These are phyloP conservation scores for Diorhabda sublineata DNA, from an alignment of 1,140 invertebrate species.

Conservation along the genomic window DNA sequence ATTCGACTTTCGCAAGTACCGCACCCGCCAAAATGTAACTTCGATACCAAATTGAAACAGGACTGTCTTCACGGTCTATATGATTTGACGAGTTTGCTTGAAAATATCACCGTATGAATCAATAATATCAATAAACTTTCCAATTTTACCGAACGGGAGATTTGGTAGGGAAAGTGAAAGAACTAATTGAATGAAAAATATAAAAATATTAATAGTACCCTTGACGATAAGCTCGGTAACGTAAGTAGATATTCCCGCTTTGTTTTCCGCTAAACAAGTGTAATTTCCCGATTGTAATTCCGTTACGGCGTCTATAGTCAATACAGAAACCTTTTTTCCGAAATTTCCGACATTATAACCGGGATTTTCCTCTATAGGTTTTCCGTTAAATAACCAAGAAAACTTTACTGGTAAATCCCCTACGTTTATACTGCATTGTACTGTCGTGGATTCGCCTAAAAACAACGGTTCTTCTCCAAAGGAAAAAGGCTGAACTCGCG, in stretches of 20 bases:
- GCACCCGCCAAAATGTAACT: too few species aligned
- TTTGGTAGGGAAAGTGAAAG: too few species aligned
- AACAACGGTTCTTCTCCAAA: slow-evolving; percentile 54
- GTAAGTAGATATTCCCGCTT: slow-evolving; percentile 63
- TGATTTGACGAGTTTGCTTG: too few species aligned
- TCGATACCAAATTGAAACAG: too few species aligned
- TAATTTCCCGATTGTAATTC: slow-evolving; percentile 75
- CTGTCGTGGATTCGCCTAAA: slow-evolving; percentile 40
- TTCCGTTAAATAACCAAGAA: slow-evolving; percentile 58
- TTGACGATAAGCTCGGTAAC: slow-evolving; percentile 66
- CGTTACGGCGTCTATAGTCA: slow-evolving; percentile 70
- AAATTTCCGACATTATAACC: slow-evolving; percentile 47
- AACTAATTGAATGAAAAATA: neutral
- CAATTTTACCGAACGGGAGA: too few species aligned
- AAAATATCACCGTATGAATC: too few species aligned
- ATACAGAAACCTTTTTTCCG: slow-evolving; percentile 63
- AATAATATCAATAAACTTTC: too few species aligned
- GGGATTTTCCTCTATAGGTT: slow-evolving; percentile 42
- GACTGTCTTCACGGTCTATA: too few species aligned
- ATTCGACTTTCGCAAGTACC: too few species aligned
- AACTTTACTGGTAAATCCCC: slow-evolving; percentile 50
- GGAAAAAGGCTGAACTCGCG: slow-evolving; percentile 63
- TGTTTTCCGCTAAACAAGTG: slow-evolving; percentile 71
- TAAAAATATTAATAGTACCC: slow-evolving; percentile 48
- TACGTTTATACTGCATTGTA: slow-evolving; percentile 26